These are phyloP conservation scores for Halcyon senegalensis DNA, from an alignment of 2,113 vertebrate genomes.

Conservation along the genomic window DNA sequence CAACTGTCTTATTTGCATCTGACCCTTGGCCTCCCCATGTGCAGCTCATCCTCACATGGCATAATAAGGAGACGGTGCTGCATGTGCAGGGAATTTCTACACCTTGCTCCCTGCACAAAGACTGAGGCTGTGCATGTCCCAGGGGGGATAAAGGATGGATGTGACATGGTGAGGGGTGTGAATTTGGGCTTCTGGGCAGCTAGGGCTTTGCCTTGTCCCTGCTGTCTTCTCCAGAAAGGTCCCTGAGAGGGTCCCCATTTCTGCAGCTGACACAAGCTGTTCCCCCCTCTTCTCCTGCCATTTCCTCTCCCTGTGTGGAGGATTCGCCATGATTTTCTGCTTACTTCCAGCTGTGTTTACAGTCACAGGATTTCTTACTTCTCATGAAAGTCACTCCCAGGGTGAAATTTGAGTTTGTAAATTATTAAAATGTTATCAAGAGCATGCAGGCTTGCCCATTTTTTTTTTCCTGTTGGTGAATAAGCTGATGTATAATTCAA, in stretches of 20 bases:
- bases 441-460: slow-evolving; percentile 24
- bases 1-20: neutral
- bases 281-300: neutral
- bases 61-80: accelerated
- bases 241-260: neutral
- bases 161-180: accelerated
- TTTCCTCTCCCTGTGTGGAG: neutral
- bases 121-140: neutral
- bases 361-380: slow-evolving; percentile 31
- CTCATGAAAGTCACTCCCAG: slow-evolving; percentile 61
- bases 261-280: accelerated
- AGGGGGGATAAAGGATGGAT: accelerated
- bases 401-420: slow-evolving; percentile 68
- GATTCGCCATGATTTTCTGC: neutral
- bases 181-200: neutral
- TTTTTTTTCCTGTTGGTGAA: slow-evolving; percentile 28
- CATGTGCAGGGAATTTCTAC: neutral
- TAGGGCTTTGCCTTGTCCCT: neutral
- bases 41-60: neutral
- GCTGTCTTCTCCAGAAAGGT: neutral
- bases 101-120: neutral
- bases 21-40: neutral
- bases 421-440: slow-evolving; percentile 77
- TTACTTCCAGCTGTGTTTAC: slow-evolving; percentile 52
- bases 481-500: slow-evolving; percentile 69